phyloP scores from a whole-genome alignment of 2,797 vertebrate species.

The Fistularia tabacaria region DNA sequence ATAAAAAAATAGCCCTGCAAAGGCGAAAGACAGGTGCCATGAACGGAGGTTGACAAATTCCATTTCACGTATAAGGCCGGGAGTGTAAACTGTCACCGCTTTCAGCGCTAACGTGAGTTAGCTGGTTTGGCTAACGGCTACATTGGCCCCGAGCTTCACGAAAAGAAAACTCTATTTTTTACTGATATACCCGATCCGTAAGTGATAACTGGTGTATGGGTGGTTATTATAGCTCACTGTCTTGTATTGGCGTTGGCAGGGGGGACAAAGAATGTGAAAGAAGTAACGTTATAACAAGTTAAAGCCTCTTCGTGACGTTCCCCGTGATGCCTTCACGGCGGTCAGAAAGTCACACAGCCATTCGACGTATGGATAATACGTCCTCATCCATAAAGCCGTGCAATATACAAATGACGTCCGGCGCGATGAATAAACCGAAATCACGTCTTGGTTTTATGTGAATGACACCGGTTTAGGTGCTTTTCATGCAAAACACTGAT shows the following conservation, averaged over 20 bases:
- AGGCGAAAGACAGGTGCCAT: too few relatives aligned
- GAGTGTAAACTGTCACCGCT: constrained; percentile 17
- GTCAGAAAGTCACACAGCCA: constrained; percentile 12
- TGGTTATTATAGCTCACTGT: too few relatives aligned
- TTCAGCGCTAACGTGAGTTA: constrained; percentile 24
- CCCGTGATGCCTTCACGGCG: constrained; percentile 33
- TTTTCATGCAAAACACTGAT: too few relatives aligned
- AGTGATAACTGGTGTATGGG: accelerated
- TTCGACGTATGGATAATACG: too few relatives aligned
- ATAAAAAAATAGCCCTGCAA: too few relatives aligned
- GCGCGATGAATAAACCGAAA: too few relatives aligned
- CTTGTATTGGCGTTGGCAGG: too few relatives aligned
- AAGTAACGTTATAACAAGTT: constrained; percentile 42
- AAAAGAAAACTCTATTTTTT: accelerated
- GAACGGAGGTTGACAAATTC: not conserved
- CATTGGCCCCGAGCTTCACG: constrained; percentile 8
- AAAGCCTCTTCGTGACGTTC: constrained; percentile 58
- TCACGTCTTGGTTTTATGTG: too few relatives aligned
- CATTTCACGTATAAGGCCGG: not conserved
- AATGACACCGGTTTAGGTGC: too few relatives aligned
- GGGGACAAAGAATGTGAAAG: not conserved
- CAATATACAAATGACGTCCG: too few relatives aligned
- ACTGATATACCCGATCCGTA: not conserved
- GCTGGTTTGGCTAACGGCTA: constrained; percentile 55
- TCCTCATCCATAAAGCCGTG: too few relatives aligned